These are phyloP conservation scores for Philopotamus ludificatus DNA, from an alignment of 1,140 invertebrate genomes.

Conservation along the genomic window DNA sequence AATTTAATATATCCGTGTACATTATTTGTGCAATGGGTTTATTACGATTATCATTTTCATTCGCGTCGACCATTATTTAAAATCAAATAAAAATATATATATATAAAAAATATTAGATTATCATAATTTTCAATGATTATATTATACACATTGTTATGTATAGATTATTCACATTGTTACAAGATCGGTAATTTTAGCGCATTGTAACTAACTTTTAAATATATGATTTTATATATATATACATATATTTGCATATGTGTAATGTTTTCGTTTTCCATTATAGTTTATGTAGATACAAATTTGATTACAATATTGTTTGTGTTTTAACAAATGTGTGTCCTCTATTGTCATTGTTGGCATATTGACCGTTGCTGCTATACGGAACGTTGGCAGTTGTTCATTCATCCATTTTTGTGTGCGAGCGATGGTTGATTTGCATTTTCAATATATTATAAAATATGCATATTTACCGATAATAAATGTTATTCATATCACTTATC, in stretches of 20 bases:
- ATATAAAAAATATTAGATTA: not conserved
- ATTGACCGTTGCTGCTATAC: too few species aligned
- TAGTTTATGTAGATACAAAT: slow-evolving; percentile 42
- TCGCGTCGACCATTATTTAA: too few species aligned
- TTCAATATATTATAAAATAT: slow-evolving; percentile 21
- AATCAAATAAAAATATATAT: too few species aligned
- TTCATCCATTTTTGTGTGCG: too few species aligned
- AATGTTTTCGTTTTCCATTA: slow-evolving; percentile 41
- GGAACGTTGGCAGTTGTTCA: too few species aligned
- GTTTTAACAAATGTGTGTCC: slow-evolving; percentile 45
- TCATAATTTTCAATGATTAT: slow-evolving; percentile 18
- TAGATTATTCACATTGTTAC: slow-evolving; percentile 42
- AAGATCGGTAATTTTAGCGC: slow-evolving; percentile 11
- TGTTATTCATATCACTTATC: slow-evolving; percentile 28
- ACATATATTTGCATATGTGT: slow-evolving; percentile 23
- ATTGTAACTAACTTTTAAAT: slow-evolving; percentile 49
- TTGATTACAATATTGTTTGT: slow-evolving; percentile 45
- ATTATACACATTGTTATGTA: slow-evolving; percentile 42
- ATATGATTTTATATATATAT: too few species aligned
- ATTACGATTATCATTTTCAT: too few species aligned
- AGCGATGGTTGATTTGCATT: slow-evolving; percentile 17
- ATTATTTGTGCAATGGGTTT: slow-evolving; percentile 18
- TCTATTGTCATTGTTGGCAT: slow-evolving; percentile 43
- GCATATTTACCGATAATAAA: slow-evolving; percentile 26
- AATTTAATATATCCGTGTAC: too few species aligned